A percentile compares a stretch with the other conserved stretches of the same genome.
Evolutionary conservation across 2,797 vertebrate species (phyloP).

Genomic region (Onychomys torridus): DNA sequence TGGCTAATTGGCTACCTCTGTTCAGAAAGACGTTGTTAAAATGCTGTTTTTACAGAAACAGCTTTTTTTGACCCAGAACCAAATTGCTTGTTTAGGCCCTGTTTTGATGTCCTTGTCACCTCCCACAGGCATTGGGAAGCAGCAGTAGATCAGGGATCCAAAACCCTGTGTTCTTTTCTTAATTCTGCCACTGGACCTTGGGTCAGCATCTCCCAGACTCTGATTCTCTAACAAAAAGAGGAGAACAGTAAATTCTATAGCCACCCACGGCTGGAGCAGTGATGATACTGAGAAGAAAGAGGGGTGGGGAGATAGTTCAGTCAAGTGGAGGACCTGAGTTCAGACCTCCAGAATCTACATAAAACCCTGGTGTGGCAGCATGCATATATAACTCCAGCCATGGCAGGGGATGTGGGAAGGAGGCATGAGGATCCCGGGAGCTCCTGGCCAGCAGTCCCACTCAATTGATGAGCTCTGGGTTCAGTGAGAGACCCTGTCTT

Average conservation of each 20-base stretch:
- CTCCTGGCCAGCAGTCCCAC: background rate
- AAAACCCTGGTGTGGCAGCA: background rate
- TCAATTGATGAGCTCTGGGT: background rate
- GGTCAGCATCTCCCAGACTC: background rate
- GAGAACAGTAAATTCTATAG: background rate
- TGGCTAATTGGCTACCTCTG: conserved; percentile 72
- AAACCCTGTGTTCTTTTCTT: conserved; percentile 18
- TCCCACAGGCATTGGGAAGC: conserved; percentile 21
- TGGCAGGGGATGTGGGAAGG: background rate
- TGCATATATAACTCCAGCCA: background rate
- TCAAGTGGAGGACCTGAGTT: background rate
- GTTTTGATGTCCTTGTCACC: conserved; percentile 21
- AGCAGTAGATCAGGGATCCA: background rate
- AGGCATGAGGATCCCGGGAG: background rate
- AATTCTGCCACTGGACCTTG: background rate
- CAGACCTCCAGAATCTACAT: background rate
- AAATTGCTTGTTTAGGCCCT: conserved; percentile 64
- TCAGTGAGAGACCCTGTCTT: background rate
- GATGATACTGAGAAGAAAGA: background rate
- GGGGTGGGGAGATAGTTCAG: background rate
- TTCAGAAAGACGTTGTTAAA: conserved; percentile 55
- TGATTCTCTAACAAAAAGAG: background rate
- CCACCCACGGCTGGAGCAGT: background rate
- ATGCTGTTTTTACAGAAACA: conserved; percentile 50
- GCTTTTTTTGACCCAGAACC: conserved; percentile 32